Conservation (phyloP, 2,888 invertebrate species). For the Diplazon laetatorius region DNA sequence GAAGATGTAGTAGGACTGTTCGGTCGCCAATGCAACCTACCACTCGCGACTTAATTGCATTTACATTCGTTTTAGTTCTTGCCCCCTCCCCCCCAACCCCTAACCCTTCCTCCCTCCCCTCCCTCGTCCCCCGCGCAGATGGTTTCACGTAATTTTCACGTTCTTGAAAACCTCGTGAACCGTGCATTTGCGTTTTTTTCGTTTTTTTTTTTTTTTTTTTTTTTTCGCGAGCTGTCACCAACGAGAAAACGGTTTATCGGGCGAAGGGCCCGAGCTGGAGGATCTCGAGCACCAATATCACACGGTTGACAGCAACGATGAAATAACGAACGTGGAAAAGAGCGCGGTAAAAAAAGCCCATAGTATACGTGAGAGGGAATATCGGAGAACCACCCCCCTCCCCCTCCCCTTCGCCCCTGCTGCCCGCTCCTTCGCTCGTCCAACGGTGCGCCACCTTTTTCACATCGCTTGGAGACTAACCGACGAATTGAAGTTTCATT, state of each 20-base stretch:
- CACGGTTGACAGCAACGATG: constrained; percentile 3
- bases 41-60: constrained; percentile 70
- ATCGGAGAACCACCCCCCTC: not conserved
- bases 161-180: not conserved
- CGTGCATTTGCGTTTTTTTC: constrained; percentile 14
- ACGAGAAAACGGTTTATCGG: constrained; percentile 38
- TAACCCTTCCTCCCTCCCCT: not conserved
- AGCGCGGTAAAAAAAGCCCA: not conserved
- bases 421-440: too few relatives aligned
- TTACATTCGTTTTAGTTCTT: constrained; percentile 68
- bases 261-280: constrained; percentile 7
- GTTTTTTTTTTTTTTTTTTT: too few relatives aligned
- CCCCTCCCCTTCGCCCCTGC: too few relatives aligned
- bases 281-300: constrained; percentile 12
- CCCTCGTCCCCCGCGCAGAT: constrained; percentile 5
- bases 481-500: constrained; percentile 26
- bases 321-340: constrained; percentile 7
- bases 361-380: constrained; percentile 1
- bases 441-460: not conserved
- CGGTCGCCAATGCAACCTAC: constrained; percentile 24
- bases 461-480: not conserved
- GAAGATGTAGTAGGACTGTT: constrained; percentile 15
- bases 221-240: too few relatives aligned
- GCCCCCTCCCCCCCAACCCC: too few relatives aligned
- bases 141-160: constrained; percentile 38